Evolutionary conservation across 2,113 vertebrate species (phyloP).

Genomic region (Aegypius monachus): DNA sequence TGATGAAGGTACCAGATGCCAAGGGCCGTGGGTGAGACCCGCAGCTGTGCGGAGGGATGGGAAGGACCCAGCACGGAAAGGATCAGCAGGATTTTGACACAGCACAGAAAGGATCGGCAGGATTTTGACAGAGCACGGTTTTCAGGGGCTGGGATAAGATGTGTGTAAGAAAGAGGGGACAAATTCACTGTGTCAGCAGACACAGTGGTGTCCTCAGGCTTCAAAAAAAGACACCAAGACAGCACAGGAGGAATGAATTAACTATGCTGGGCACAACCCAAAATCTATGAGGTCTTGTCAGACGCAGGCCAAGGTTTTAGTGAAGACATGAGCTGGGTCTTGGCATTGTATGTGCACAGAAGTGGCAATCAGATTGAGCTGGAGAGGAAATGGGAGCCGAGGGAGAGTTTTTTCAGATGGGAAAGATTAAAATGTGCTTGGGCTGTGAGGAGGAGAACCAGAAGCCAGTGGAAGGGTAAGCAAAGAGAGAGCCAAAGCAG

Average conservation of each 20-base stretch:
- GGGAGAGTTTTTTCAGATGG: conserved; percentile 25
- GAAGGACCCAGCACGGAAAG: not conserved
- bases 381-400: not conserved
- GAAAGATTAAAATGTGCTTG: conserved; percentile 31
- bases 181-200: conserved; percentile 5
- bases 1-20: not conserved
- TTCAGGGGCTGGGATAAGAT: not conserved
- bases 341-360: not conserved
- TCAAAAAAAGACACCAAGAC: not conserved
- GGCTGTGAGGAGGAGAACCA: not conserved
- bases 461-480: not conserved
- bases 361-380: not conserved
- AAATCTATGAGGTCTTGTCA: not conserved
- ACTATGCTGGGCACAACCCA: not conserved
- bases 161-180: not conserved
- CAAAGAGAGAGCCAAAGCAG: conserved; percentile 14
- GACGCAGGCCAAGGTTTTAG: not conserved
- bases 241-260: conserved; percentile 27
- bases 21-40: not conserved
- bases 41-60: not conserved
- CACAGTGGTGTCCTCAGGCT: not conserved
- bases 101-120: not conserved
- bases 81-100: not conserved
- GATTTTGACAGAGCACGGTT: not conserved
- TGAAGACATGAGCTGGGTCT: not conserved